phyloP scores from a whole-genome alignment of 1,140 invertebrate genomes.

The Drosophila watanabei region DNA sequence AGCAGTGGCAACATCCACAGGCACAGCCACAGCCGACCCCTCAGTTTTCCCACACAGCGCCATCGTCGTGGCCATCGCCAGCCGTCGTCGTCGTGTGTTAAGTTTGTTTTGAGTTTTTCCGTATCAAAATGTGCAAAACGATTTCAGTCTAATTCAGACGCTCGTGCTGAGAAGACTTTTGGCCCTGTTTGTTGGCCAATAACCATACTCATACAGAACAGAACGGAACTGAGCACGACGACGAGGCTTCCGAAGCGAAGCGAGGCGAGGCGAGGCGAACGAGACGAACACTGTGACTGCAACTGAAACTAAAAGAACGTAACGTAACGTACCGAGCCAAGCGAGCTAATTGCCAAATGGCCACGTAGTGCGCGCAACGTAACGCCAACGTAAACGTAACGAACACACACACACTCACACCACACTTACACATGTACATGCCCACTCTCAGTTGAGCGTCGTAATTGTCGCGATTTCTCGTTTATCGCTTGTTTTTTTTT shows the following conservation, averaged over 20 bases:
- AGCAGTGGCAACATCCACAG: constrained; percentile 35
- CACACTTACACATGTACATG: constrained; percentile 40
- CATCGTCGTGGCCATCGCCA: constrained; percentile 47
- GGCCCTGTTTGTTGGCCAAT: constrained; percentile 72
- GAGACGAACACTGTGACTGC: constrained; percentile 14
- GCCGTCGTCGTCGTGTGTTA: constrained; percentile 63
- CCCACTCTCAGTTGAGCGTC: constrained; percentile 40
- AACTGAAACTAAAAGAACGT: constrained; percentile 28
- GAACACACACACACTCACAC: constrained; percentile 22
- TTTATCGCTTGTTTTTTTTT: constrained; percentile 1
- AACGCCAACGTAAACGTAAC: constrained; percentile 37
- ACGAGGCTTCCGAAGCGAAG: constrained; percentile 13
- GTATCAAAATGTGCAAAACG: constrained; percentile 86
- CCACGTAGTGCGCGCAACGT: constrained; percentile 71
- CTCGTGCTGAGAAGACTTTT: constrained; percentile 86
- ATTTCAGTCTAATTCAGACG: constrained; percentile 86
- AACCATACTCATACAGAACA: constrained; percentile 33
- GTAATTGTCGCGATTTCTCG: constrained; percentile 38
- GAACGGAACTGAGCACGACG: constrained; percentile 18
- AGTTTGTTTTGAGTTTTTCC: constrained; percentile 85
- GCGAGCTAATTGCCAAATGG: constrained; percentile 47
- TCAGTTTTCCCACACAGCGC: constrained; percentile 66
- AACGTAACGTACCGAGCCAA: constrained; percentile 17
- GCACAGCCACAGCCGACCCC: constrained; percentile 25
- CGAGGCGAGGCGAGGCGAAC: constrained; percentile 6